phyloP scores from a whole-genome alignment of 2,797 vertebrate species.

The Parotocinclus haroldoi region DNA sequence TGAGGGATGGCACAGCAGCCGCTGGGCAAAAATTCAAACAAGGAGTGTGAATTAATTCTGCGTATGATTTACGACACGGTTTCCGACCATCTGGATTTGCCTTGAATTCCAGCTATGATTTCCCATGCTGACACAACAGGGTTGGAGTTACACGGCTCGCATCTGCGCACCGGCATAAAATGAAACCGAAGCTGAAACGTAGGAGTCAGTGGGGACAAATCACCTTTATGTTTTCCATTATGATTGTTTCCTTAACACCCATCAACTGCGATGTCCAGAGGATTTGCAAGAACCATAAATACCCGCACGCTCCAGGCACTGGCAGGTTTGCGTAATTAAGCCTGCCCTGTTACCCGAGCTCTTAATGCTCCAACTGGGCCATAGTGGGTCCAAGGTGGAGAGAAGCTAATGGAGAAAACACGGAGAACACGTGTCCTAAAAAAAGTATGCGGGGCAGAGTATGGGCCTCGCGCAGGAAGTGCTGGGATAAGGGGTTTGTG shows the following conservation, averaged over 20 bases:
- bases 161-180: conserved; percentile 17
- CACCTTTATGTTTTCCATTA: conserved; percentile 15
- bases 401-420: conserved; percentile 47
- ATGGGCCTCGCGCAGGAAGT: conserved; percentile 26
- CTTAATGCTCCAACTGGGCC: conserved; percentile 43
- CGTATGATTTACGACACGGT: conserved; percentile 29
- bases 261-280: conserved; percentile 12
- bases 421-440: conserved; percentile 35
- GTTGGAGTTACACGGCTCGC: conserved; percentile 25
- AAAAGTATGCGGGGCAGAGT: conserved; percentile 24
- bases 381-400: conserved; percentile 60
- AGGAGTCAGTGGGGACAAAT: conserved; percentile 11
- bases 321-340: conserved; percentile 60
- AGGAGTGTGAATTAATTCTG: conserved; percentile 32
- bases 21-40: conserved; percentile 29
- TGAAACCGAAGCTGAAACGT: conserved; percentile 8
- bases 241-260: conserved; percentile 1
- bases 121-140: conserved; percentile 40
- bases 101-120: conserved; percentile 30
- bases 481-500: conserved; percentile 40
- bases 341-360: conserved; percentile 46
- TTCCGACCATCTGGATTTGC: conserved; percentile 38
- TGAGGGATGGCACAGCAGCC: conserved; percentile 1
- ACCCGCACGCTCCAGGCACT: conserved; percentile 45
- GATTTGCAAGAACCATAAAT: conserved; percentile 20